Evolutionary conservation across 2,113 vertebrate genomes (phyloP).

Genomic region (Gasterosteus nipponicus): DNA sequence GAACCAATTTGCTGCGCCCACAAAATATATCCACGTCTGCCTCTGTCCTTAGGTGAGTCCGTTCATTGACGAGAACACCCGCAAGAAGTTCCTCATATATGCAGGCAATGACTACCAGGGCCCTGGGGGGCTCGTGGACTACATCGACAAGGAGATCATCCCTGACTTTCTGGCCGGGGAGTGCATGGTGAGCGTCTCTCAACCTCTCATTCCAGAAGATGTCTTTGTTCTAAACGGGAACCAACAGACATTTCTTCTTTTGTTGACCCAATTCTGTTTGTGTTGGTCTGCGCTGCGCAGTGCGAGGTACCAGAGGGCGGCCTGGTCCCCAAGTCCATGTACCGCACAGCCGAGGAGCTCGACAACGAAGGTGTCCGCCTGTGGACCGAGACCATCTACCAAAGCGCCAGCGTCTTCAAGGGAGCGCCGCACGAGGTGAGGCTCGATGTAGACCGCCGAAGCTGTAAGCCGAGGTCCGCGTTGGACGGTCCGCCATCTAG

Average conservation of each 20-base stretch:
- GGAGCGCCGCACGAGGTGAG: constrained; percentile 89
- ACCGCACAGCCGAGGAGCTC: constrained; percentile 92
- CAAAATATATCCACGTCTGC: neutral
- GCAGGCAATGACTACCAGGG: constrained; percentile 99
- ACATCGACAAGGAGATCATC: constrained; percentile 96
- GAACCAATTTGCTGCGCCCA: neutral
- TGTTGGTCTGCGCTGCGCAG: constrained; percentile 66
- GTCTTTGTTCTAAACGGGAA: neutral
- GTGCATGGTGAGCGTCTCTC: constrained; percentile 87
- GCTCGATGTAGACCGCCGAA: neutral
- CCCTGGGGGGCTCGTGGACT: constrained; percentile 93
- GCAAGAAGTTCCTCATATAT: constrained; percentile 97
- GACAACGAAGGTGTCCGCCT: constrained; percentile 92
- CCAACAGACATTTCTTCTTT: neutral
- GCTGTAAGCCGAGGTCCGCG: neutral
- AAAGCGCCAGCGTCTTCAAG: constrained; percentile 92
- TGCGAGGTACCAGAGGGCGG: constrained; percentile 97
- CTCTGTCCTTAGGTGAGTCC: constrained; percentile 88
- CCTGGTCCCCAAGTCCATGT: constrained; percentile 95
- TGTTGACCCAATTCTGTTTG: constrained; percentile 34
- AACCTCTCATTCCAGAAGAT: neutral
- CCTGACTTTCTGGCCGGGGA: constrained; percentile 96
- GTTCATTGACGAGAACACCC: constrained; percentile 97
- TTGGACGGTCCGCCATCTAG: constrained; percentile 55
- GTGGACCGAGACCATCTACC: constrained; percentile 98